Percentiles rank a stretch among this genome's conserved stretches.
phyloP scores from a whole-genome alignment of 2,888 invertebrate genomes.

The Saturnia pavonia region DNA sequence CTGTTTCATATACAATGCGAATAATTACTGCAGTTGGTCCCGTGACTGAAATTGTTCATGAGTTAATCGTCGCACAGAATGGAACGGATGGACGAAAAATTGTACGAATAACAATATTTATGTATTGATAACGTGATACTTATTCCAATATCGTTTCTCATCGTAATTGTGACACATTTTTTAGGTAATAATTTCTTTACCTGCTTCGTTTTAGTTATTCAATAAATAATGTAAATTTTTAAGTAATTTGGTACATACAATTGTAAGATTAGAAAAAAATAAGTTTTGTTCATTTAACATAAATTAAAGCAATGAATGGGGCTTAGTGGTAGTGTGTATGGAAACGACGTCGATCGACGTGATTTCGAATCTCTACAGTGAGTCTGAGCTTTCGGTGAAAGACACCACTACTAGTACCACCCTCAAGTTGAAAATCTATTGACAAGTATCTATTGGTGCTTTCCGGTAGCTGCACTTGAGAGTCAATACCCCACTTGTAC shows the following conservation, averaged over 20 bases:
- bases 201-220: no score
- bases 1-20: slow-evolving; percentile 75
- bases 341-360: no score
- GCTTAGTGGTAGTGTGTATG: no score
- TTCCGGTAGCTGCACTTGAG: not conserved
- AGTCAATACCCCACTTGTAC: not conserved
- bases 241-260: no score
- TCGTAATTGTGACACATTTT: not conserved
- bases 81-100: slow-evolving; percentile 52
- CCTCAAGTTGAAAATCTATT: not conserved
- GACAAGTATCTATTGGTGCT: not conserved
- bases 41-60: slow-evolving; percentile 69
- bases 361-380: no score
- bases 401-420: not conserved
- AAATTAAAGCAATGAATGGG: no score
- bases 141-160: not conserved
- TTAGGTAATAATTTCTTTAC: not conserved
- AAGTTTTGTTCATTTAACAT: no score
- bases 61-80: slow-evolving; percentile 59
- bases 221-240: no score
- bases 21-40: slow-evolving; percentile 69
- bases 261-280: no score
- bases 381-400: no score
- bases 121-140: slow-evolving; percentile 23
- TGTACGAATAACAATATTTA: slow-evolving; percentile 37